Evolutionary conservation across 1,140 invertebrate genomes (phyloP), one percentile per base, ranked within the genome.

Genomic region (Saccostrea echinata): DNA sequence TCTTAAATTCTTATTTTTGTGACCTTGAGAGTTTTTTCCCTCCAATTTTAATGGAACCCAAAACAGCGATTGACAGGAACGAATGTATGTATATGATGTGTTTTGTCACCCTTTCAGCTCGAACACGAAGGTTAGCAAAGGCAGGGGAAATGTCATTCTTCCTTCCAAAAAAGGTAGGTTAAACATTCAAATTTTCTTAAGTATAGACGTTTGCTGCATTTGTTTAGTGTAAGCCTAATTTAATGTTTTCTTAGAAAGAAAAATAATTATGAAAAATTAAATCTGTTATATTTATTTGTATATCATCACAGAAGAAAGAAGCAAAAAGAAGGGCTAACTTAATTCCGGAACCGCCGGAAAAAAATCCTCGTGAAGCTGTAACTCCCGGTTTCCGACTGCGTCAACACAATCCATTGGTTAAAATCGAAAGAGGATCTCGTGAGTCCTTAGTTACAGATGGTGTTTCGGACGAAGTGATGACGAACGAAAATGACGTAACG

Each of bases 161-260:
- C 57, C 55, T 88, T 16, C 84, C 88, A 30, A 90, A 88, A 27
- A 88, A 86, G 89, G 89, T 90, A 43, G 24, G 33, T 85, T 30
- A 16, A 51, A n/a, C n/a, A n/a, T n/a, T n/a, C n/a, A n/a, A n/a
- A n/a, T n/a, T n/a, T n/a, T n/a, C n/a, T n/a, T n/a, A n/a, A 33
- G 27, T 18, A 33, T 18, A 16, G 1, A 30, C 27, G 12, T 76
- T 16, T 21, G n/a, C 55, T 21, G 55, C n/a, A 21, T 18, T 61
- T 21, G 6, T n/a, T 8, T 61, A 16, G 18, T 61, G 18, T 18
- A 61, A 8, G 55, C 21, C 0, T 61, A 21, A 0, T 61, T 21
- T n/a, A n/a, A n/a, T n/a, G n/a, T 21, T 61, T n/a, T 61, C n/a
- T 13, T 21, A 57, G 43, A 43, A 43, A 43, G 9, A 1, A 43